Conservation (phyloP, 2,888 invertebrate species). For the Epinotia ramella region DNA sequence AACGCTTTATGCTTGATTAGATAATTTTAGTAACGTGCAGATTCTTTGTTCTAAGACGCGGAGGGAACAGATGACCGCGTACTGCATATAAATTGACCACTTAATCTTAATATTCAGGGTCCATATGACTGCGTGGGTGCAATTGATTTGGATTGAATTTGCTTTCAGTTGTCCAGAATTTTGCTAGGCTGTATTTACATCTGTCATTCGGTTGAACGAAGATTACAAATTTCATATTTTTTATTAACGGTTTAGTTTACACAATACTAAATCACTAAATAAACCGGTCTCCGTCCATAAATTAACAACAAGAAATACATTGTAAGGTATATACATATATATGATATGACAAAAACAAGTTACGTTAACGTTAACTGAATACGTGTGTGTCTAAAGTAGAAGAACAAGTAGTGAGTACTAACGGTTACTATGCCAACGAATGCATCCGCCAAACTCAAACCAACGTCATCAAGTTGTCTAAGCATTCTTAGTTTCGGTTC, state of each 20-base stretch:
- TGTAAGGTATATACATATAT: too few relatives aligned
- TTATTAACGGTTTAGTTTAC: too few relatives aligned
- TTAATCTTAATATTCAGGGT: too few relatives aligned
- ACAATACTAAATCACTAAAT: not conserved
- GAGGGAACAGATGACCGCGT: not conserved
- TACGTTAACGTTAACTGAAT: too few relatives aligned
- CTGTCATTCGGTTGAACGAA: not conserved
- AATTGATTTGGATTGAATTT: not conserved
- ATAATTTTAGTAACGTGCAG: not conserved
- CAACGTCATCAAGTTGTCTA: constrained; percentile 15
- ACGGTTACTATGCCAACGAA: not conserved
- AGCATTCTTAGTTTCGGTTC: not conserved
- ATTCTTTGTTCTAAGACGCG: not conserved
- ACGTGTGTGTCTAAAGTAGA: too few relatives aligned
- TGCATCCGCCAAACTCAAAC: not conserved
- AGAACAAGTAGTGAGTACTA: not conserved
- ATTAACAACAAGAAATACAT: not conserved
- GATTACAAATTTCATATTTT: too few relatives aligned
- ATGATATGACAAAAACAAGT: not conserved
- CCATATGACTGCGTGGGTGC: not conserved
- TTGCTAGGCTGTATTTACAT: not conserved
- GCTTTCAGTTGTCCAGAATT: not conserved
- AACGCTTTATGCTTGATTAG: constrained; percentile 18
- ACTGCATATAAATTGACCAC: not conserved
- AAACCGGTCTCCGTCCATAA: not conserved